Evolutionary conservation across 2,113 vertebrate species (phyloP).

Genomic region (Cervus canadensis): DNA sequence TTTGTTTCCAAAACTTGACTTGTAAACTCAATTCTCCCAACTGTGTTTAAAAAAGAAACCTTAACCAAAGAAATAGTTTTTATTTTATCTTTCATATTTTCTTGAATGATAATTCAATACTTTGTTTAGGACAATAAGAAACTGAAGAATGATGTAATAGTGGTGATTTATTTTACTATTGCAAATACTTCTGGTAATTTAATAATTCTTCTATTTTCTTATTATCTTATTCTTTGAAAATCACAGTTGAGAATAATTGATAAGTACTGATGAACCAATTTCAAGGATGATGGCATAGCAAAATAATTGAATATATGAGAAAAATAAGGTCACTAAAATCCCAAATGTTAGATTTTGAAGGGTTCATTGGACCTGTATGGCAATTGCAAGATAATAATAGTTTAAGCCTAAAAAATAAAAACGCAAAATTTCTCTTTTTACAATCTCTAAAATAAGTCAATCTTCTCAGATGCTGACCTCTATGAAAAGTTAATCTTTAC

Average conservation of each 20-base stretch:
- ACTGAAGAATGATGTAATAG: not conserved
- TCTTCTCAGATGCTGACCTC: not conserved
- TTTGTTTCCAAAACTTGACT: not conserved
- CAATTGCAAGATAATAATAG: not conserved
- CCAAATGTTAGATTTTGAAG: not conserved
- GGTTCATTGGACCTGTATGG: not conserved
- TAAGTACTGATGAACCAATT: not conserved
- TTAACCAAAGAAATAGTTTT: not conserved
- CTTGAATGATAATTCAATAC: not conserved
- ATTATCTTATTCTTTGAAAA: not conserved
- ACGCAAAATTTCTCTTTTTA: not conserved
- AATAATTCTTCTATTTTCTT: not conserved
- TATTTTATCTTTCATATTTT: not conserved
- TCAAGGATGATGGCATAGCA: not conserved
- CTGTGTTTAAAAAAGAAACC: not conserved
- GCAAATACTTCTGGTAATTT: not conserved
- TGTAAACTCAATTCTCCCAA: not conserved
- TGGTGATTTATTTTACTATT: not conserved
- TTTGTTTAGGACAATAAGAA: not conserved
- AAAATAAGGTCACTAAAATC: not conserved
- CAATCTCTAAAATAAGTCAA: not conserved
- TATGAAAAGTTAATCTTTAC: not conserved
- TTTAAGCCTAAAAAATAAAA: not conserved
- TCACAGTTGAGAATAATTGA: not conserved
- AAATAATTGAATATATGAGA: not conserved